These are phyloP conservation scores for Rhopalosiphum padi DNA, from an alignment of 1,140 invertebrate genomes.

Conservation along the genomic window DNA sequence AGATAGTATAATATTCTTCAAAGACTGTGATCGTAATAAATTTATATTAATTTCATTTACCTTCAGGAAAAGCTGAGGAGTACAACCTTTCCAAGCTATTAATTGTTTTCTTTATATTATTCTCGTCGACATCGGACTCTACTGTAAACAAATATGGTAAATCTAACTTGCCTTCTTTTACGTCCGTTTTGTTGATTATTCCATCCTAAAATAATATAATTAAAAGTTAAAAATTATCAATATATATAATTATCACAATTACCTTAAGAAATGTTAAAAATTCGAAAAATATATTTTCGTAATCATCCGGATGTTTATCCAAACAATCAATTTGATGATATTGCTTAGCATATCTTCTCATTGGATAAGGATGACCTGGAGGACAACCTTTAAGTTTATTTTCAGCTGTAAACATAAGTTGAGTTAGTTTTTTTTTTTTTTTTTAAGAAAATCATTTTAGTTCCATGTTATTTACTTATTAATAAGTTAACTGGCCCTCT, in stretches of 20 bases:
- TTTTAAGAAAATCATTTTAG: too few relatives aligned
- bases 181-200: background rate
- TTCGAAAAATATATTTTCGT: conserved; percentile 25
- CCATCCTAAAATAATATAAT: background rate
- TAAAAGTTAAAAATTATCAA: background rate
- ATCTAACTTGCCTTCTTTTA: background rate
- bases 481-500: too few relatives aligned
- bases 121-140: background rate
- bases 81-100: conserved; percentile 18
- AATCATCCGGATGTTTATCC: background rate
- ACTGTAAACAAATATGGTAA: conserved; percentile 26
- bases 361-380: background rate
- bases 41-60: conserved; percentile 5
- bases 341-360: background rate
- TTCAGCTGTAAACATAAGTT: background rate
- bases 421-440: too few relatives aligned
- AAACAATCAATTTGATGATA: conserved; percentile 35
- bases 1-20: background rate
- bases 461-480: too few relatives aligned
- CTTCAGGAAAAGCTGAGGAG: background rate
- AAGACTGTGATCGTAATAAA: background rate
- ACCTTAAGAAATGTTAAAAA: conserved; percentile 39
- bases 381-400: background rate
- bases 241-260: background rate
- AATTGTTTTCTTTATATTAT: background rate